Base-by-base conservation (phyloP, 2,888 invertebrate genomes). In the Sarcophaga carnaria region DNA sequence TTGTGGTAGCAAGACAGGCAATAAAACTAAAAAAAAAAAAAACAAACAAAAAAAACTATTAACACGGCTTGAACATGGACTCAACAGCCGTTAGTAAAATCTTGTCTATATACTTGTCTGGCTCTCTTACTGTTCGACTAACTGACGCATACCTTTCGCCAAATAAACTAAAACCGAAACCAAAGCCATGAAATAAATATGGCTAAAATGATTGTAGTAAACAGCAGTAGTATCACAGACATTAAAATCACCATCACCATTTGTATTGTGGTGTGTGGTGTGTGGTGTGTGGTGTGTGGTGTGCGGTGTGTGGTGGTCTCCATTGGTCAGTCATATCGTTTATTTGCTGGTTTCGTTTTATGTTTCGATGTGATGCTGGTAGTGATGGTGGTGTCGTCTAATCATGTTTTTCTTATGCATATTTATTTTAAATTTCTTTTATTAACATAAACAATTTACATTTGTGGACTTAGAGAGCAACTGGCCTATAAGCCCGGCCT, bases 21-120 rank as follows among this genome's bases (percentile, higher is more conserved):
- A 37, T 37, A 37, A 37, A 37, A 37, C 37, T 37, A 37, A 37
- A 37, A 37, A 37, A 37, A 37, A 37, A 22, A 22, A 22, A 22
- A 22, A 22, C 22, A 22, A 22, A 37, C 8, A 80, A 84, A 71
- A 75, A 87, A 87, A 87, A 84, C 84, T 87, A 84, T 84, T 87
- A 87, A 84, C 87, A 75, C 83, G 67, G 66, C 82, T 76, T 62
- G 77, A 72, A 54, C 79, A 76, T 37, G 8, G 37, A 37, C 37
- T 8, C 83, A 69, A 14, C 83, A 76, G 79, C 70, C 75, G 67
- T 67, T 78, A 72, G 64, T 22, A 71, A 75, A 82, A 82, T 63
- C 37, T 76, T 81, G 37, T 22, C 11, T 45, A 22, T 74, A 4
- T 37, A 37, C 10, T 20, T 75, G 37, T 71, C 54, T 62, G 62